These are phyloP conservation scores for Dolichallabes microphthalmus DNA, from an alignment of 2,113 vertebrate species.

Conservation along the genomic window DNA sequence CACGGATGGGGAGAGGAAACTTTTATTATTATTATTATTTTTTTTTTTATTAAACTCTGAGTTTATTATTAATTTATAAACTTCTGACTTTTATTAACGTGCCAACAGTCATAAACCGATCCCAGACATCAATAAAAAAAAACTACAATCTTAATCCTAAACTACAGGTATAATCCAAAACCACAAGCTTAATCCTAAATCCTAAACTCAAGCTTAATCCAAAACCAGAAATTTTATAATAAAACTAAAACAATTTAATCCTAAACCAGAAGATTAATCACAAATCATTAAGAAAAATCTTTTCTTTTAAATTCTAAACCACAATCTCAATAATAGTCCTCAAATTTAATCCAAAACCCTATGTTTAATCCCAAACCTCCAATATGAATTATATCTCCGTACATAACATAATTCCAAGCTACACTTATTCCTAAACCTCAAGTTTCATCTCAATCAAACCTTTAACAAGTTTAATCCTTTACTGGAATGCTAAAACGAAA, in stretches of 20 bases:
- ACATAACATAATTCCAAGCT: no score
- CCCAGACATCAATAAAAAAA: not conserved
- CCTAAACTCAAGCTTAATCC: not conserved
- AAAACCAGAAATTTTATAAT: not conserved
- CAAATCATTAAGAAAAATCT: no score
- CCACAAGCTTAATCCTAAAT: not conserved
- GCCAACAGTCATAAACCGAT: not conserved
- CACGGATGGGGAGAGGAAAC: no score
- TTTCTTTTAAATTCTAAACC: no score
- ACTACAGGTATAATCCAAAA: not conserved
- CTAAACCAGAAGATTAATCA: not conserved
- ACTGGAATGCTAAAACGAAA: not conserved
- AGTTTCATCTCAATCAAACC: no score
- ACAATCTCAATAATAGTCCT: no score
- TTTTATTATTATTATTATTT: no score
- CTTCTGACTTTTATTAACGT: not conserved
- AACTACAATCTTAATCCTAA: not conserved
- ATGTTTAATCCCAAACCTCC: no score
- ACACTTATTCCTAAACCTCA: no score
- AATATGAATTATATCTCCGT: no score
- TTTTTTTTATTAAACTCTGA: not conserved
- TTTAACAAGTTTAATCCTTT: no score
- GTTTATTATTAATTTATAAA: not conserved
- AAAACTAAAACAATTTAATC: not conserved
- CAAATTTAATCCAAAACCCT: no score